These are phyloP conservation scores for Rhingia campestris DNA, from an alignment of 2,888 invertebrate species.

Conservation along the genomic window DNA sequence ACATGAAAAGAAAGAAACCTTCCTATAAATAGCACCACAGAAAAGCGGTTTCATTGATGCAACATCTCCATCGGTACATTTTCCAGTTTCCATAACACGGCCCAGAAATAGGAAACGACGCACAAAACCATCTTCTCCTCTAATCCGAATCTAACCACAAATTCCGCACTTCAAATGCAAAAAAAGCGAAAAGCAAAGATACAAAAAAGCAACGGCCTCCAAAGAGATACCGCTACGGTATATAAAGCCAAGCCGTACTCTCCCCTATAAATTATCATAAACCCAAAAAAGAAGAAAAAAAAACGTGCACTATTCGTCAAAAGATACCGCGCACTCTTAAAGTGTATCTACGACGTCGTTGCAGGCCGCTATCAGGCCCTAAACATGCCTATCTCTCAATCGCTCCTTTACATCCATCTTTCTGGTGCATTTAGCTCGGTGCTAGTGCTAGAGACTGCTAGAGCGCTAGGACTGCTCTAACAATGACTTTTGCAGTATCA, in stretches of 20 bases:
- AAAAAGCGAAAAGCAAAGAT: not conserved
- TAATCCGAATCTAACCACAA: slow-evolving; percentile 48
- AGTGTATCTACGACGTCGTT: not conserved
- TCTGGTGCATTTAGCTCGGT: slow-evolving; percentile 22
- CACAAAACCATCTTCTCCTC: slow-evolving; percentile 14
- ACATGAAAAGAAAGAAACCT: no score
- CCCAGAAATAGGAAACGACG: slow-evolving; percentile 19
- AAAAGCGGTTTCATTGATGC: slow-evolving; percentile 42
- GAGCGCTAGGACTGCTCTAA: slow-evolving; percentile 10
- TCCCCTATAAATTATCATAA: slow-evolving; percentile 67
- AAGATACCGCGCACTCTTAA: slow-evolving; percentile 45
- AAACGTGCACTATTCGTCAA: slow-evolving; percentile 48
- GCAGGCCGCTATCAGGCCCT: slow-evolving; percentile 24
- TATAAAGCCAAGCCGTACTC: slow-evolving; percentile 26
- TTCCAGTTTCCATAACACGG: slow-evolving; percentile 17
- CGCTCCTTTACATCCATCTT: slow-evolving; percentile 40
- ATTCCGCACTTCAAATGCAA: slow-evolving; percentile 26
- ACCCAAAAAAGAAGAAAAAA: slow-evolving; percentile 12
- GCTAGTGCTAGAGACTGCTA: not conserved
- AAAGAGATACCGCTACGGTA: slow-evolving; percentile 20
- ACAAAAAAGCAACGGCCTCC: not conserved
- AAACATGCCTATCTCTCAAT: slow-evolving; percentile 56
- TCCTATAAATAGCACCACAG: slow-evolving; percentile 40
- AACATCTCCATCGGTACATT: slow-evolving; percentile 19
- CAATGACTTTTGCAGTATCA: slow-evolving; percentile 26